Evolutionary conservation across 2,797 vertebrate species (phyloP).

Genomic region (Vireo griseus): DNA sequence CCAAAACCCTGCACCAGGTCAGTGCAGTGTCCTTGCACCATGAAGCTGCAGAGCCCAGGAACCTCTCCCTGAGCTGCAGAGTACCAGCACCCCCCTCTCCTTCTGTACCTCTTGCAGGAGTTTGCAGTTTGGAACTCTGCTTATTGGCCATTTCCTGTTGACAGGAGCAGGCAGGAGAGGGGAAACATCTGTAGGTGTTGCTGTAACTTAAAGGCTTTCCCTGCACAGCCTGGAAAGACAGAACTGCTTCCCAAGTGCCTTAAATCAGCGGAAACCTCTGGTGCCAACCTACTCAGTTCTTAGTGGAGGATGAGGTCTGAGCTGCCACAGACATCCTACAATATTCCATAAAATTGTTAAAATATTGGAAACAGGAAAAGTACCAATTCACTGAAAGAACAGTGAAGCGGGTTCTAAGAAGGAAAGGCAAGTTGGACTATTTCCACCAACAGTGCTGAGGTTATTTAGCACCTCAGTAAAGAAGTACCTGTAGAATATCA

Average conservation of each 20-base stretch:
- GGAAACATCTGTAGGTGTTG: constrained; percentile 24
- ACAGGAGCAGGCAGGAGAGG: not conserved
- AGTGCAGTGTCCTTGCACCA: not conserved
- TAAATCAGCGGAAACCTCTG: not conserved
- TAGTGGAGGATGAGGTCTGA: not conserved
- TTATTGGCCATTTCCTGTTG: not conserved
- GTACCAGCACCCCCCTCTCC: not conserved
- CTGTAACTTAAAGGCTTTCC: not conserved
- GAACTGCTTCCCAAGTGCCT: not conserved
- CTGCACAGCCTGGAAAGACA: not conserved
- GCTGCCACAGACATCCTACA: not conserved
- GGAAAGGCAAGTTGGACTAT: not conserved
- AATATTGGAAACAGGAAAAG: not conserved
- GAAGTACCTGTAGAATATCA: not conserved
- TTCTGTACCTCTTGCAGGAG: not conserved
- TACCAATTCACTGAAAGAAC: not conserved
- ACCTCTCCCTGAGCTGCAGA: not conserved
- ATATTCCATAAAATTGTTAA: not conserved
- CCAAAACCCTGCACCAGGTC: not conserved
- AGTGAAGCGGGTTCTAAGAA: not conserved
- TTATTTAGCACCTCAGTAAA: not conserved
- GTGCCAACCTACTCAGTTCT: not conserved
- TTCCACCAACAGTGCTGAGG: not conserved
- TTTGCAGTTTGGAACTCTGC: not conserved
- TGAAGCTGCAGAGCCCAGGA: not conserved